These are phyloP conservation scores for Iselma pallidipennis DNA, from an alignment of 2,888 invertebrate genomes.

Conservation along the genomic window DNA sequence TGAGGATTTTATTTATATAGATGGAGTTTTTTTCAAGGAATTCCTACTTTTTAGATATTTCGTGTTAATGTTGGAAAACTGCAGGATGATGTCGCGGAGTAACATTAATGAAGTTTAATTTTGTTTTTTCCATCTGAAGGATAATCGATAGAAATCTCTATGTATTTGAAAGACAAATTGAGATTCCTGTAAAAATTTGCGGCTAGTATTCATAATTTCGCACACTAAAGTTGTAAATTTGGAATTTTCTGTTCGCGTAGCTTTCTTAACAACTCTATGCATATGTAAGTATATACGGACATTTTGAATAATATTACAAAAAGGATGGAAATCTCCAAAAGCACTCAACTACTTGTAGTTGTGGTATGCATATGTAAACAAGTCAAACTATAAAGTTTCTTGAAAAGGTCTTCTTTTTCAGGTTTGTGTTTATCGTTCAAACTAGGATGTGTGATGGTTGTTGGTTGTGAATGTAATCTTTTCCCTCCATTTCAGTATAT, in stretches of 20 bases:
- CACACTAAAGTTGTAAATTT: background rate
- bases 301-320: slow-evolving; percentile 29
- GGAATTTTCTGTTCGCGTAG: no score
- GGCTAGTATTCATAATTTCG: no score
- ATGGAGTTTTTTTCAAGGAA: no score
- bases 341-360: slow-evolving; percentile 26
- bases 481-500: background rate
- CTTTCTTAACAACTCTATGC: slow-evolving; percentile 3
- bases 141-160: no score
- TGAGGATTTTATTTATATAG: no score
- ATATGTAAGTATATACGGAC: slow-evolving; percentile 16
- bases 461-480: background rate
- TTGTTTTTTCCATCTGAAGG: no score
- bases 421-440: slow-evolving; percentile 17
- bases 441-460: slow-evolving; percentile 2
- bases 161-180: no score
- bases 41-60: no score
- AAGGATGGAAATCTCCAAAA: slow-evolving; percentile 19
- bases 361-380: slow-evolving; percentile 39
- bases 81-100: no score
- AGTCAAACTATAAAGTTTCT: slow-evolving; percentile 34
- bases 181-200: no score
- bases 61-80: no score
- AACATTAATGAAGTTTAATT: no score
- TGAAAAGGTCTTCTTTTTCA: slow-evolving; percentile 39